Evolutionary conservation across 2,113 vertebrate species (phyloP).

Genomic region (Colossoma macropomum): DNA sequence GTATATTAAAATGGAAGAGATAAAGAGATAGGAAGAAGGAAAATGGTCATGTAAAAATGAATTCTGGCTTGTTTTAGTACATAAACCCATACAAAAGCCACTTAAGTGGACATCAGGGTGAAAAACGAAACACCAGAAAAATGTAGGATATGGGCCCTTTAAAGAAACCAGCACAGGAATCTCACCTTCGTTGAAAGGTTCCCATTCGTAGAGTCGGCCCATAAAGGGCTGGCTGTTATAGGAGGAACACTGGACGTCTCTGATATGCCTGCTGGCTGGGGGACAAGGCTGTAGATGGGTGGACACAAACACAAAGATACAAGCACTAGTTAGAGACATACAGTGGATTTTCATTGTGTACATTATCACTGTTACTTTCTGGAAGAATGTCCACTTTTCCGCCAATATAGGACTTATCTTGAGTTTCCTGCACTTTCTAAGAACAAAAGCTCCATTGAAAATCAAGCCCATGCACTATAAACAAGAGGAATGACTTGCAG

Average conservation of each 20-base stretch:
- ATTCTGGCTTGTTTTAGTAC: too few species aligned
- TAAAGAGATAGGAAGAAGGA: too few species aligned
- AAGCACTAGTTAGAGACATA: conserved; percentile 12
- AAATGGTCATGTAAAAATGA: too few species aligned
- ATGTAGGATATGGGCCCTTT: neutral
- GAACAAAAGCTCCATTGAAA: too few species aligned
- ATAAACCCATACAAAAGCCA: too few species aligned
- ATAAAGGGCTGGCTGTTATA: conserved; percentile 95
- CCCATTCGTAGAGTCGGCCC: conserved; percentile 95
- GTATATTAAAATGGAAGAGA: too few species aligned
- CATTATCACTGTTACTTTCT: neutral
- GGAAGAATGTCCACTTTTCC: too few species aligned
- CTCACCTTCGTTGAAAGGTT: conserved; percentile 94
- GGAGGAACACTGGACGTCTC: conserved; percentile 90
- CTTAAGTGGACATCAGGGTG: too few species aligned
- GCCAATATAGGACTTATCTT: neutral
- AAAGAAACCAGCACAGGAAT: neutral
- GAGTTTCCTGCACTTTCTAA: neutral
- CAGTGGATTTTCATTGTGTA: neutral
- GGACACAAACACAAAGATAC: neutral
- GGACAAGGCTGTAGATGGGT: conserved; percentile 83
- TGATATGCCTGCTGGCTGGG: conserved; percentile 84
- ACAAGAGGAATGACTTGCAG: neutral
- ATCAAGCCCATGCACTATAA: neutral
- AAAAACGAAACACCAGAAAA: neutral